Evolutionary conservation across 2,888 invertebrate species (phyloP), one percentile per base, ranked within the genome.

Genomic region (Acronicta leporina): DNA sequence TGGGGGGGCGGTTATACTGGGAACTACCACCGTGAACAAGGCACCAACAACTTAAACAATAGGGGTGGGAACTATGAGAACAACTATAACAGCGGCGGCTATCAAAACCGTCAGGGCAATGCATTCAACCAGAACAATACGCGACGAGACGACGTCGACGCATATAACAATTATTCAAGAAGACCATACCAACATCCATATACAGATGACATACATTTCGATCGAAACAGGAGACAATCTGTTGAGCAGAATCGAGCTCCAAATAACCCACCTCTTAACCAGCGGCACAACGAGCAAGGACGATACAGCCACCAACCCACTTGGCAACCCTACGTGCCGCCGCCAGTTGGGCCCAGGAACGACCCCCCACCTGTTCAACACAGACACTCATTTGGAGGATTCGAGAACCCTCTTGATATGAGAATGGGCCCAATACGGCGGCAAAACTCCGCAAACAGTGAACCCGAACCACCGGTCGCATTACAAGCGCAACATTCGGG

Each of bases 31-130:
- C 70, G 81, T 14, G 80, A 78, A 50, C 77, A 54, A 95, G 80
- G 95, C 95, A 9, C 96, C 95, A 8, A 92, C 95, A 86, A 95
- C 96, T 61, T 83, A 95, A 96, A 42, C 95, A 95, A 41, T 91
- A 95, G 35, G 81, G 54, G 81, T n/a, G 75, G 73, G 44, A 67
- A 66, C 56, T 74, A 79, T 86, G 57, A 85, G 83, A 43, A 88
- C 87, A 46, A 92, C 95, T 79, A 95, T 94, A 20, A 58, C 43
- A 60, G 63, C 46, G 52, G 71, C 38, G 71, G 69, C 46, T 82
- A 80, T 54, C 84, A 81, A 60, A 72, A 67, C 38, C 75, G 84
- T 10, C 86, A 79, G 40, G 81, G 81, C 1, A 61, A 41, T 48
- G 47, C 73, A 3, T 77, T 75, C 62, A 75, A 63, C 41, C 80